phyloP scores from a whole-genome alignment of 2,888 invertebrate species.

The Temnothorax unifasciatus region DNA sequence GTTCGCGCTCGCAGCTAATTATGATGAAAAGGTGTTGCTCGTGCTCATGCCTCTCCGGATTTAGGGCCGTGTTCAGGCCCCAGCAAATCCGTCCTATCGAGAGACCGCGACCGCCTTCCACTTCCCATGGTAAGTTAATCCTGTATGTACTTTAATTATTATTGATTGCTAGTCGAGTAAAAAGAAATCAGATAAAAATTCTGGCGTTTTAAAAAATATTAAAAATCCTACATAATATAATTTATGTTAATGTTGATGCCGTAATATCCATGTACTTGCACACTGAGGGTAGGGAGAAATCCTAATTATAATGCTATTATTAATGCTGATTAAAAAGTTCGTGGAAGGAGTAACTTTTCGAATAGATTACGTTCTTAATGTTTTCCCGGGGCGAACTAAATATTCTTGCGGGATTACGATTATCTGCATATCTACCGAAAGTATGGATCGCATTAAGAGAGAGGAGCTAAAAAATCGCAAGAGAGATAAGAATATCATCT shows the following conservation, averaged over 20 bases:
- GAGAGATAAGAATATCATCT: conserved; percentile 30
- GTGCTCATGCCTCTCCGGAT: conserved; percentile 79
- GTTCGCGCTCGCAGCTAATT: not conserved
- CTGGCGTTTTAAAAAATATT: not conserved
- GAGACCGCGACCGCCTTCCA: conserved; percentile 81
- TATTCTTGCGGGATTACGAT: conserved; percentile 39
- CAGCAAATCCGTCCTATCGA: conserved; percentile 68
- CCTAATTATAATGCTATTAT: conserved; percentile 34
- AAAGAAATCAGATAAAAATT: not conserved
- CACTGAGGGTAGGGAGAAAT: not conserved
- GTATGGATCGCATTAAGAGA: conserved; percentile 15
- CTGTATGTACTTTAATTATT: conserved; percentile 31
- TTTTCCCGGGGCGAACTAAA: conserved; percentile 26
- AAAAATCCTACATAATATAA: not conserved
- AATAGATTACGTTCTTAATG: conserved; percentile 37
- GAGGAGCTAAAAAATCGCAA: conserved; percentile 27
- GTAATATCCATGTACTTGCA: conserved; percentile 7
- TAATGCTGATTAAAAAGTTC: conserved; percentile 43
- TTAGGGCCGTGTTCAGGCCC: conserved; percentile 80
- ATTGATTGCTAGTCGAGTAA: not conserved
- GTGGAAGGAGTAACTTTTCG: conserved; percentile 28
- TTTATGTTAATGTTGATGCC: not conserved
- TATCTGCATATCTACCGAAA: conserved; percentile 22
- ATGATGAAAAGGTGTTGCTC: conserved; percentile 83
- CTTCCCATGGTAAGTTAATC: conserved; percentile 75